phyloP scores from a whole-genome alignment of 2,113 vertebrate genomes.

The Hydrochoerus hydrochaeris region DNA sequence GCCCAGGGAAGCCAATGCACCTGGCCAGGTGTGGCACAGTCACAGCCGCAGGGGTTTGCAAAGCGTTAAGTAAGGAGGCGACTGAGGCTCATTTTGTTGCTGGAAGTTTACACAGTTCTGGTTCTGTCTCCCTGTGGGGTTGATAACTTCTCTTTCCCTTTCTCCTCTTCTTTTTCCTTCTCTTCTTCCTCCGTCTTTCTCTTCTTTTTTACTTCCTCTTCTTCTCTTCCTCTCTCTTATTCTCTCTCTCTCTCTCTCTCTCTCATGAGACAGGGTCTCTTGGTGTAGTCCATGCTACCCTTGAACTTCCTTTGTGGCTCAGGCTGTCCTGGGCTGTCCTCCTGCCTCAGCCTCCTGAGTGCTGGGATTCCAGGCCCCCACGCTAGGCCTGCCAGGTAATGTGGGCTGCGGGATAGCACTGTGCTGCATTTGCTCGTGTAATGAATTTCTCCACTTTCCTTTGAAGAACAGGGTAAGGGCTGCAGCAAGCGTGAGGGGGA shows the following conservation, averaged over 20 bases:
- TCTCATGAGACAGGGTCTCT: too few relatives aligned
- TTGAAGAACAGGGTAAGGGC: neutral
- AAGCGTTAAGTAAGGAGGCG: neutral
- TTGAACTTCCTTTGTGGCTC: neutral
- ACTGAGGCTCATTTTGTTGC: too few relatives aligned
- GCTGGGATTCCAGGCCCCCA: neutral
- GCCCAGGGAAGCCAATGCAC: neutral
- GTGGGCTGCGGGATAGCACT: neutral
- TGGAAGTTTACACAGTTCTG: too few relatives aligned
- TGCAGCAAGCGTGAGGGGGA: too few relatives aligned
- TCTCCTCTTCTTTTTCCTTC: too few relatives aligned
- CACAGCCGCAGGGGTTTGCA: neutral
- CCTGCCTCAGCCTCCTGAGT: neutral
- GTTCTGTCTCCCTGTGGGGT: too few relatives aligned
- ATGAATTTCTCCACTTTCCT: neutral
- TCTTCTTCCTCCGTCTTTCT: too few relatives aligned
- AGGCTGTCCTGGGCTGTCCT: neutral
- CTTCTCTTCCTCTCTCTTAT: too few relatives aligned
- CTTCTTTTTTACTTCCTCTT: too few relatives aligned
- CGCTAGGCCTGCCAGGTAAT: neutral
- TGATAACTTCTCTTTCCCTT: too few relatives aligned
- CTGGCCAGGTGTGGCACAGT: neutral
- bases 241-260: neutral
- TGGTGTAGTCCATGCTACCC: neutral
- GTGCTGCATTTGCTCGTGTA: neutral